phyloP scores from a whole-genome alignment of 2,113 vertebrate genomes.

The Furnarius figulus region DNA sequence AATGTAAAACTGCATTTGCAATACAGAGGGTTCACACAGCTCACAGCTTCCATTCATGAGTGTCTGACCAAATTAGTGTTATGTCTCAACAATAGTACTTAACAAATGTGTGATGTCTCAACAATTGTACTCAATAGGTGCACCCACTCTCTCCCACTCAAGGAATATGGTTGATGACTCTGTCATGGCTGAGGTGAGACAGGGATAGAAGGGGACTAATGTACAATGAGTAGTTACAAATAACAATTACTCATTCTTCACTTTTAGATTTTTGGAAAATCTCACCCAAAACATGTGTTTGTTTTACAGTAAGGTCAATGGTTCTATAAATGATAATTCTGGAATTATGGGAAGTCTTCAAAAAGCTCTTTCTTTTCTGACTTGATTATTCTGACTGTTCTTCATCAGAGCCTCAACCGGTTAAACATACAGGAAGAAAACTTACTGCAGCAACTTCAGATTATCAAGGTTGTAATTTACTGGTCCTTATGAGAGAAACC shows the following conservation, averaged over 20 bases:
- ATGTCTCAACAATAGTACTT: not conserved
- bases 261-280: not conserved
- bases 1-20: not conserved
- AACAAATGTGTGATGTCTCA: too few species aligned
- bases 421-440: not conserved
- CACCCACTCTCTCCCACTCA: not conserved
- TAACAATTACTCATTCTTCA: not conserved
- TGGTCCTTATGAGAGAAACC: fast-evolving
- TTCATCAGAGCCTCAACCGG: not conserved
- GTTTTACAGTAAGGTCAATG: not conserved
- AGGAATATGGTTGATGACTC: not conserved
- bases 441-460: not conserved
- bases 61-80: not conserved
- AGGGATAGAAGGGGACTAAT: not conserved
- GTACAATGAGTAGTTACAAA: not conserved
- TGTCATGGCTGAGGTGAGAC: not conserved
- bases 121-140: not conserved
- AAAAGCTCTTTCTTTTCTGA: fast-evolving
- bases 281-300: not conserved
- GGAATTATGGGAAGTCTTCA: not conserved
- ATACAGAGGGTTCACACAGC: not conserved
- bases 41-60: not conserved
- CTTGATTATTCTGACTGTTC: not conserved
- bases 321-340: not conserved
- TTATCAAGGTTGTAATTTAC: not conserved